phyloP scores from a whole-genome alignment of 2,113 vertebrate species.

The Indicator maculatus region DNA sequence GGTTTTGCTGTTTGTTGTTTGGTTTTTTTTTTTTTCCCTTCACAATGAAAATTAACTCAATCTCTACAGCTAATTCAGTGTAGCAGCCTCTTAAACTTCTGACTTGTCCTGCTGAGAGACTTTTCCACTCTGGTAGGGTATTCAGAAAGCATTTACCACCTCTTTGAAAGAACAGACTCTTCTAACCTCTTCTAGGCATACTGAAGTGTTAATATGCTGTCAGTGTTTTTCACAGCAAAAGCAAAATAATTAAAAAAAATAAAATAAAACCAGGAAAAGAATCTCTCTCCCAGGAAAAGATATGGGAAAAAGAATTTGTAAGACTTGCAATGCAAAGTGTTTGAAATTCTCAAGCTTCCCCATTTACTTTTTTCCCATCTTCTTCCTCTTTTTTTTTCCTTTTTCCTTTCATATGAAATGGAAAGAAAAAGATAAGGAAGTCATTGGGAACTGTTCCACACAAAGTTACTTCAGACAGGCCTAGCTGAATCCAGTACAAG shows the following conservation, averaged over 20 bases:
- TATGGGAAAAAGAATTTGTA: not conserved
- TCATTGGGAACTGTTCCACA: no score
- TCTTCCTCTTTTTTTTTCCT: no score
- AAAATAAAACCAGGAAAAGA: not conserved
- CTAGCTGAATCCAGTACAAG: no score
- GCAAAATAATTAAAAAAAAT: not conserved
- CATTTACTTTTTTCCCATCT: no score
- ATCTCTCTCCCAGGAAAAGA: not conserved
- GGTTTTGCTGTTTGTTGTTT: not conserved
- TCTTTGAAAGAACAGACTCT: not conserved
- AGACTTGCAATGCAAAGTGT: not conserved
- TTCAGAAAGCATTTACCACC: fast-evolving
- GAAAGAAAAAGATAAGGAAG: no score
- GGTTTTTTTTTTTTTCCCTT: no score
- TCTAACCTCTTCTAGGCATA: not conserved
- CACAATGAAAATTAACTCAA: no score
- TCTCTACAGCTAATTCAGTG: no score
- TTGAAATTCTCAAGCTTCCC: no score
- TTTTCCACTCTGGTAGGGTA: not conserved
- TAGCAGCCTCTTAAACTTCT: no score
- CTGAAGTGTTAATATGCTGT: not conserved
- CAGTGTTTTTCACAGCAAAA: not conserved
- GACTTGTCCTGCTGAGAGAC: not conserved
- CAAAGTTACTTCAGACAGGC: no score
- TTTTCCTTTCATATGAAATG: no score